Base-by-base conservation (phyloP, 2,797 vertebrate genomes). In the Tenualosa ilisha region DNA sequence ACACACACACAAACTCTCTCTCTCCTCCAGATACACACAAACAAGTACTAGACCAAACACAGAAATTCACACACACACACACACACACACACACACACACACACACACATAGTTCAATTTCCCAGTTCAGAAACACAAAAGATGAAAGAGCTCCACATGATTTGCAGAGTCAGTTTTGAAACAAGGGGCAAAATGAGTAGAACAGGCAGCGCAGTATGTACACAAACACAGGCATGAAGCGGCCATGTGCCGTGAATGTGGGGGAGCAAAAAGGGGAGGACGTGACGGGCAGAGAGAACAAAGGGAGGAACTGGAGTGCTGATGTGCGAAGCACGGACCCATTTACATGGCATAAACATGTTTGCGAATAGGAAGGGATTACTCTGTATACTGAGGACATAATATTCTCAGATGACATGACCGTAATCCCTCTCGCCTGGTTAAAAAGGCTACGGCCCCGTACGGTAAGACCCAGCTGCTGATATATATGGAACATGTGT, bases 331-430 rank as follows among this genome's bases (percentile, higher is more conserved):
- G 26, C 37, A 22, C 1, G 40, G 40, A 2, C 40, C 20, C 6
- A 79, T 79, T 79, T 79, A 46, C 72, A 46, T 15, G 72, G 15
- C 15, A 79, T 79, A 46, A 79, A 79, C 72, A 46, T 6, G 17
- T 79, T 79, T 79, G 72, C 40, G 46, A 46, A 79, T 79, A 22
- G 72, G 72, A 79, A 79, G 72, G 72, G 72, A 79, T 79, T 79
- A 79, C 37, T 22, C 40, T 20, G 22, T 46, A 79, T 43, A 75
- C 37, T 75, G 37, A 79, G 72, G 17, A 7, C 40, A 79, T 79
- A 79, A 79, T 79, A 79, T 46, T 46, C 40, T 79, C 72, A 20
- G 72, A 79, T 79, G 72, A 46, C 72, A 79, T 22, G 72, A 43
- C 17, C 40, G 26, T 79, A 79, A 79, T 46, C 72, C 72, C 15